These are phyloP conservation scores for Odontamblyopus rebecca DNA, from an alignment of 2,797 vertebrate genomes.

Conservation along the genomic window DNA sequence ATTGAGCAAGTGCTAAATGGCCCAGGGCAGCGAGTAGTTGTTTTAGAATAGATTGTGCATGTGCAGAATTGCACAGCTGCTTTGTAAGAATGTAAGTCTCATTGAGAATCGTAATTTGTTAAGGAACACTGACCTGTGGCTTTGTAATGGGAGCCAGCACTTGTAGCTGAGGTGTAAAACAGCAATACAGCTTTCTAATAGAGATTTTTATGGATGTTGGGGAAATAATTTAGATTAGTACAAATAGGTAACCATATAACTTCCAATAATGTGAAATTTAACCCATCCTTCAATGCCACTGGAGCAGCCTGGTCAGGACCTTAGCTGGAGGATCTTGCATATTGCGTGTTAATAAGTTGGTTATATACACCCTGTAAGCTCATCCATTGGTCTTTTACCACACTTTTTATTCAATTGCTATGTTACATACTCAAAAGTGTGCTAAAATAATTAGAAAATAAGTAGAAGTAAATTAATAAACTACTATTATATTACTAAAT, in stretches of 20 bases:
- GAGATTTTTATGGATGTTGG: neutral
- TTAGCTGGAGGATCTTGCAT: no score
- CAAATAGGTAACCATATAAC: neutral
- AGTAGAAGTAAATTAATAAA: no score
- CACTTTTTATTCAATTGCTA: no score
- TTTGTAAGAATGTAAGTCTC: conserved; percentile 47
- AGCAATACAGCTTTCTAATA: neutral
- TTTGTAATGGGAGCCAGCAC: conserved; percentile 21
- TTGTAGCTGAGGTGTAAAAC: neutral
- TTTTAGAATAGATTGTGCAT: conserved; percentile 33
- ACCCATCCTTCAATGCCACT: no score
- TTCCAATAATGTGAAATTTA: no score
- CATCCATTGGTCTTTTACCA: no score
- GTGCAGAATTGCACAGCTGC: conserved; percentile 64
- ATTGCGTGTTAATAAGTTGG: no score
- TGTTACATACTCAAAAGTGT: no score
- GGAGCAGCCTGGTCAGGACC: no score
- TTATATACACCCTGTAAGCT: no score
- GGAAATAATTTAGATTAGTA: neutral
- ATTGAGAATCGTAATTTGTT: conserved; percentile 47
- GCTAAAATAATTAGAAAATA: no score
- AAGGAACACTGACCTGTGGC: conserved; percentile 37
- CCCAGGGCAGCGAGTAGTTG: conserved; percentile 48
- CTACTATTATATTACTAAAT: no score
- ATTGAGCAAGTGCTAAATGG: conserved; percentile 67